These are phyloP conservation scores for Lamellibrachia columna DNA, from an alignment of 2,888 invertebrate species.

Conservation along the genomic window DNA sequence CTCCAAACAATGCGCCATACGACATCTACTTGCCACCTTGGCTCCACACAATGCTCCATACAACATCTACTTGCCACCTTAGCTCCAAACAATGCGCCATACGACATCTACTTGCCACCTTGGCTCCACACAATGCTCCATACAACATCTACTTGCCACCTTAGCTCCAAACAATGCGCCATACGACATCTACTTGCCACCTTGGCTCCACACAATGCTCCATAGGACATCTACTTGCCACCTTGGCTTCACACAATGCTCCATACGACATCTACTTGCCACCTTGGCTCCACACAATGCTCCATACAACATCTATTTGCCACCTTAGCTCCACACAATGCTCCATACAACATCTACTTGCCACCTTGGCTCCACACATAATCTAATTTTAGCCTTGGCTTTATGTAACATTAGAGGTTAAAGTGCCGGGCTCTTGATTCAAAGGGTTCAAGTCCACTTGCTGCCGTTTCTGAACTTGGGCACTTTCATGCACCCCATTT, in stretches of 20 bases:
- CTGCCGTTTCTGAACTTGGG: not conserved
- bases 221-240: not conserved
- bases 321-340: not conserved
- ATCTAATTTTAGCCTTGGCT: not conserved
- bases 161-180: not conserved
- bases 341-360: not conserved
- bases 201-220: not conserved
- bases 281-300: not conserved
- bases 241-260: not conserved
- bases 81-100: no score
- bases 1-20: no score
- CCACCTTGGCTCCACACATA: not conserved
- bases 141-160: not conserved
- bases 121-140: no score
- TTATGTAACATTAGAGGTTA: not conserved
- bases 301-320: not conserved
- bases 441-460: not conserved
- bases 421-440: no score
- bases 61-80: no score
- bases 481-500: no score
- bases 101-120: no score
- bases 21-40: no score
- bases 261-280: not conserved
- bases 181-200: not conserved
- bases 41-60: no score